Evolutionary conservation across 2,797 vertebrate species (phyloP).

Genomic region (Garrulus glandarius): DNA sequence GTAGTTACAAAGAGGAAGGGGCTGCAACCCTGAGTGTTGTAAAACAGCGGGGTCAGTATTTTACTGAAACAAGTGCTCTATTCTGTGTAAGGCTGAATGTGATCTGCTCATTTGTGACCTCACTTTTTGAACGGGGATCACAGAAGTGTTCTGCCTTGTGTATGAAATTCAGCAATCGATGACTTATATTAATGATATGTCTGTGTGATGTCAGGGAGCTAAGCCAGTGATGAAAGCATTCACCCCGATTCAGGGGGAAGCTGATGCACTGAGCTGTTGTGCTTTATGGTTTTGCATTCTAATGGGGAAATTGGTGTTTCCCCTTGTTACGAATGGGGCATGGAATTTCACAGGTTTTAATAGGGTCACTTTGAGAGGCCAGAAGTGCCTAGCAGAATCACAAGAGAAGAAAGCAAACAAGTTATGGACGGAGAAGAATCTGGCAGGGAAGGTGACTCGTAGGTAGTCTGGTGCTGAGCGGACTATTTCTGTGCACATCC

Average conservation of each 20-base stretch:
- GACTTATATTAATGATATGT: background rate
- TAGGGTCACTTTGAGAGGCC: background rate
- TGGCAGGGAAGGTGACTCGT: background rate
- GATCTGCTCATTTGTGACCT: background rate
- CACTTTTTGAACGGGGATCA: background rate
- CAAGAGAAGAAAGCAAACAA: background rate
- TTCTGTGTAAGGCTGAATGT: background rate
- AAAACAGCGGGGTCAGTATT: background rate
- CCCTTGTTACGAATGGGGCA: background rate
- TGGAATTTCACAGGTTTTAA: background rate
- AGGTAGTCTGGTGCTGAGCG: background rate
- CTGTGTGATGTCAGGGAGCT: background rate
- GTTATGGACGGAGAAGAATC: background rate
- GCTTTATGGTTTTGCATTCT: background rate
- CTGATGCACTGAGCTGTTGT: background rate
- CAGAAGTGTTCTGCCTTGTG: background rate
- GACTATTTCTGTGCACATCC: background rate
- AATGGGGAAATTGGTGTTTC: background rate
- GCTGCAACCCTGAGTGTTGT: background rate
- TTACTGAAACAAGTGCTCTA: background rate
- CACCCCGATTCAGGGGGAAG: background rate
- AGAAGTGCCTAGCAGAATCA: background rate
- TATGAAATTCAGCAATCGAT: background rate
- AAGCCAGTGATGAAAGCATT: background rate
- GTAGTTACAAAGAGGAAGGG: background rate